Base-by-base conservation (phyloP, 2,888 invertebrate genomes). In the Cetonia aurata region DNA sequence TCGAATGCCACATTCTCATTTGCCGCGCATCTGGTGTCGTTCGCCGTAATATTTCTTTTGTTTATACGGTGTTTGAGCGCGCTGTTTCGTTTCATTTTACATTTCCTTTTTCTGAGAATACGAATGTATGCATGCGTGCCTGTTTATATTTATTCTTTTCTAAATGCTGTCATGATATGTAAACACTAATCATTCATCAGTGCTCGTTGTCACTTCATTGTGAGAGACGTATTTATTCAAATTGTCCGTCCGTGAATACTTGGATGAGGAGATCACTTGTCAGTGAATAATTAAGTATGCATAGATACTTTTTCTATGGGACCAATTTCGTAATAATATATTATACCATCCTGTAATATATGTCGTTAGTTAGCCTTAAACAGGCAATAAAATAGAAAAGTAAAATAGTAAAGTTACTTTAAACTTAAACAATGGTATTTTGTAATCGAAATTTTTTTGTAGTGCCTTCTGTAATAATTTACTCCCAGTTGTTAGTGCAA, bases 1-100 rank as follows among this genome's bases (percentile, higher is more conserved):
- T 69, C 69, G 69, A 69, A 52, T 62, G 59, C 59, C 69, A 53
- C 67, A 67, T 65, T 65, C 62, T 65, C 62, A 46, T 65, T 65
- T 65, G 62, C 17, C 41, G 62, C 41, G n/a, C 62, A 65, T 65
- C 50, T 65, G 62, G 62, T 50, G 62, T 50, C 62, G 15, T 13
- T 65, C 17, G 6, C 15, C 37, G 48, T 62, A 50, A 65, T 41
- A 65, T 52, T 65, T 50, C 62, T 52, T 65, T 65, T 65, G 62
- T 65, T 50, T 65, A 50, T 65, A 17, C 17, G 62, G 33, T 17
- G 13, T 50, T 50, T 17, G 50, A 19, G 25, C 46, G 17, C 17
- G 37, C 50, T 52, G 37, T 37, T 33, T 50, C 12, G n/a, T 65
- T 50, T 65, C 37, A 3, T 60, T 33, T 57, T 42, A 17, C 31